These are phyloP conservation scores for Pithys albifrons DNA, from an alignment of 2,113 vertebrate genomes.

Conservation along the genomic window DNA sequence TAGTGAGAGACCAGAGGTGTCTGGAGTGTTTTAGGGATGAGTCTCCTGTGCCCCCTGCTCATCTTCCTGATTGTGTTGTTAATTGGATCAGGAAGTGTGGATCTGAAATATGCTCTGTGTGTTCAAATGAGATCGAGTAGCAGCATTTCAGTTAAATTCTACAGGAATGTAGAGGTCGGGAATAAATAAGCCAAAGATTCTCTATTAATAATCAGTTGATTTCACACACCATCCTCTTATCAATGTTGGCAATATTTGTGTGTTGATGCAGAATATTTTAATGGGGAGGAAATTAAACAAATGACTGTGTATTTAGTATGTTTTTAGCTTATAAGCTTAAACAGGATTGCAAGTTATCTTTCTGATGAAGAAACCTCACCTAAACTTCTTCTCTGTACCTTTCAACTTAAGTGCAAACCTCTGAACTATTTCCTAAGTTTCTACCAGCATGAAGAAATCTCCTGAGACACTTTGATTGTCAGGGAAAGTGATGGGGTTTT, in stretches of 20 bases:
- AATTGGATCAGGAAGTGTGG: background rate
- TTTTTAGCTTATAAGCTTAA: background rate
- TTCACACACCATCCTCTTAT: background rate
- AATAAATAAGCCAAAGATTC: background rate
- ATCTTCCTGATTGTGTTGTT: background rate
- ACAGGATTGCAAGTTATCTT: background rate
- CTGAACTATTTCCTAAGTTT: background rate
- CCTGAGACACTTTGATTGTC: background rate
- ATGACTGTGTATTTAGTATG: background rate
- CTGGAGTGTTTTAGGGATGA: background rate
- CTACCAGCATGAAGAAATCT: background rate
- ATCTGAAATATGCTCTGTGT: background rate
- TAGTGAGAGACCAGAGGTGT: background rate
- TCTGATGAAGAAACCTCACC: background rate
- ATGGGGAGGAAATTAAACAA: background rate
- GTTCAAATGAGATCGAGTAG: background rate
- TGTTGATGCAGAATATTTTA: background rate
- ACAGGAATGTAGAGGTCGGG: background rate
- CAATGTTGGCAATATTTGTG: background rate
- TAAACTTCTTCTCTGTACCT: background rate
- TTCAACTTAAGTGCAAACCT: background rate
- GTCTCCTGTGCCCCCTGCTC: accelerated
- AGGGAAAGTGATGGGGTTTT: background rate
- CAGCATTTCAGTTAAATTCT: background rate
- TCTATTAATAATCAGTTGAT: background rate